Evolutionary conservation across 2,888 invertebrate genomes (phyloP).

Genomic region (Frankliniella intonsa): DNA sequence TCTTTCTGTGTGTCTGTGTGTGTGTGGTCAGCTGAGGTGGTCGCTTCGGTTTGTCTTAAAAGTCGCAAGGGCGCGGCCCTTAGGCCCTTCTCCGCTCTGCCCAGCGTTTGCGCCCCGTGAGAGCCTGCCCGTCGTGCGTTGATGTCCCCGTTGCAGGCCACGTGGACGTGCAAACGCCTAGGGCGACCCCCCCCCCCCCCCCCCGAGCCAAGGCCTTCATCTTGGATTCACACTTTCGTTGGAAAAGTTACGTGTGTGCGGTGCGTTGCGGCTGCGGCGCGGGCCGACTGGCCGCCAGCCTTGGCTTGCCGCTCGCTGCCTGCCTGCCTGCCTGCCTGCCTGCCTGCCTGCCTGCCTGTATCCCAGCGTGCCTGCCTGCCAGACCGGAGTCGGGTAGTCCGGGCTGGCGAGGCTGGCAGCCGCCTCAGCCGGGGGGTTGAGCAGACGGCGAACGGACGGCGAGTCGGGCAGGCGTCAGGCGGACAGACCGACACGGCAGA

Average conservation of each 20-base stretch:
- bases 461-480: neutral
- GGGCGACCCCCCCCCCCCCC: neutral
- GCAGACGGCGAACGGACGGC: constrained; percentile 23
- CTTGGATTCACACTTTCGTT: constrained; percentile 18
- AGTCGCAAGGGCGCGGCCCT: too few species aligned
- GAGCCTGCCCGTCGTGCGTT: neutral
- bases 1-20: too few species aligned
- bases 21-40: neutral
- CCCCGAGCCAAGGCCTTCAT: neutral
- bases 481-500: constrained; percentile 21
- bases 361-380: neutral
- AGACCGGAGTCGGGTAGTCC: neutral
- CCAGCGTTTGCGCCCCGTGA: neutral
- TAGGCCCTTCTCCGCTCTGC: too few species aligned
- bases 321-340: neutral
- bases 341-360: neutral
- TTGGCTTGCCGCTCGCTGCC: neutral
- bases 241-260: constrained; percentile 9
- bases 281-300: neutral
- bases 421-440: neutral
- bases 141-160: neutral
- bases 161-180: neutral
- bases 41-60: neutral
- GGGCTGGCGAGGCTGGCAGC: neutral
- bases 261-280: neutral